These are phyloP conservation scores for Drosophila serrata DNA, from an alignment of 1,140 invertebrate species.

Conservation along the genomic window DNA sequence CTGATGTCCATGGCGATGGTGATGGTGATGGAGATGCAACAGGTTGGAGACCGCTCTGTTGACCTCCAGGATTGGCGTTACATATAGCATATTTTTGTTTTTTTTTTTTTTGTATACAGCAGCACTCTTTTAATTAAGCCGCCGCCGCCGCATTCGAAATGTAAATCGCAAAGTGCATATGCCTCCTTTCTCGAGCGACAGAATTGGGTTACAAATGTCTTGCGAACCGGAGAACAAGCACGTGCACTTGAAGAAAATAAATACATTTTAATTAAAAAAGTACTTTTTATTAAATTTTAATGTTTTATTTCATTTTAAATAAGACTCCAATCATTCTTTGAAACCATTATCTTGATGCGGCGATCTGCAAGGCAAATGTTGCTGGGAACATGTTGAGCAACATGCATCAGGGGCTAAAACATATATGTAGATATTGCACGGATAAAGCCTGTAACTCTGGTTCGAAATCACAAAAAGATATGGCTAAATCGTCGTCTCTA, in stretches of 20 bases:
- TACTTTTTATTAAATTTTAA: no score
- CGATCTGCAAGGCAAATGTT: no score
- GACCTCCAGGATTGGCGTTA: constrained; percentile 71
- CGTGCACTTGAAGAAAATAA: not conserved
- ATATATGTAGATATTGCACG: no score
- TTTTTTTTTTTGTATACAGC: constrained; percentile 24
- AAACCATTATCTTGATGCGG: no score
- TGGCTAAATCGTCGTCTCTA: not conserved
- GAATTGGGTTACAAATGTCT: constrained; percentile 80
- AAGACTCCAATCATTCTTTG: no score
- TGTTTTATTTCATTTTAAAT: no score
- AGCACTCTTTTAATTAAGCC: constrained; percentile 71
- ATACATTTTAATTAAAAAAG: not conserved
- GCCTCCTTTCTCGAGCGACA: constrained; percentile 58
- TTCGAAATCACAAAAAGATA: not conserved
- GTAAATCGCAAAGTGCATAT: constrained; percentile 72
- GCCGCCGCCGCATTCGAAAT: constrained; percentile 55
- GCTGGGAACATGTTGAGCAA: no score
- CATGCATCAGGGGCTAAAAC: no score
- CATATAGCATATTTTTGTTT: constrained; percentile 48
- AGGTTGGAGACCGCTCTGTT: constrained; percentile 56
- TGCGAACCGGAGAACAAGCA: constrained; percentile 54
- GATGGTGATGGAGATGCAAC: constrained; percentile 23
- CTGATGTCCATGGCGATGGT: constrained; percentile 13
- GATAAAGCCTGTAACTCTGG: not conserved